These are phyloP conservation scores for Gorsachius magnificus DNA, from an alignment of 2,797 vertebrate species.

Conservation along the genomic window DNA sequence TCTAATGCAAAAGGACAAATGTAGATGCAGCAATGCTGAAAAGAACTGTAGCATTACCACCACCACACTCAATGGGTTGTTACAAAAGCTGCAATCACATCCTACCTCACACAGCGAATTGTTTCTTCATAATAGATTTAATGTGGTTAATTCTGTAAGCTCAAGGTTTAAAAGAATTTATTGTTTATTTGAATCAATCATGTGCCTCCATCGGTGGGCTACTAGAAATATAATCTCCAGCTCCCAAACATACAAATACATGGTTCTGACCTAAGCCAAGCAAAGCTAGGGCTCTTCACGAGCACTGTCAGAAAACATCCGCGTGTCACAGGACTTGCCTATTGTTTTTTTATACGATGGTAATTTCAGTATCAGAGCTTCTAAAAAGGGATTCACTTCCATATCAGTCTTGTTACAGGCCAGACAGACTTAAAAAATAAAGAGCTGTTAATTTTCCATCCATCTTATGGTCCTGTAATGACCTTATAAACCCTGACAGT, in stretches of 20 bases:
- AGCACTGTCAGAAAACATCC: background rate
- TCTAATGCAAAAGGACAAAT: background rate
- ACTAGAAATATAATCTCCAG: constrained; percentile 3
- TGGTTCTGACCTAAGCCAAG: background rate
- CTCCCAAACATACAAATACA: background rate
- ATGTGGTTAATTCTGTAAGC: constrained; percentile 41
- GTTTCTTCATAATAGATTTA: constrained; percentile 31
- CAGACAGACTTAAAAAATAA: background rate
- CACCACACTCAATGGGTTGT: background rate
- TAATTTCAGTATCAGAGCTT: background rate
- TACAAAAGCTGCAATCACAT: constrained; percentile 31
- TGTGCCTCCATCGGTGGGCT: background rate
- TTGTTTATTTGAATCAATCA: constrained; percentile 34
- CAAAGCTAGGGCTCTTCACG: background rate
- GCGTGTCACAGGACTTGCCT: accelerated
- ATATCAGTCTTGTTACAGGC: background rate
- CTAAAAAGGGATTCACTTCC: background rate
- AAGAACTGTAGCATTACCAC: background rate
- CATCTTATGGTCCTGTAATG: background rate
- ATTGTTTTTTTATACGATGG: background rate
- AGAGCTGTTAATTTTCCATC: background rate
- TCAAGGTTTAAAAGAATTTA: constrained; percentile 37
- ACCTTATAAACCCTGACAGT: background rate
- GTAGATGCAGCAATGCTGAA: background rate
- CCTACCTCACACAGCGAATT: background rate